A percentile compares a stretch with the other conserved stretches of the same genome.
phyloP scores from a whole-genome alignment of 2,888 invertebrate genomes.

The Zhengitettix transpicula region DNA sequence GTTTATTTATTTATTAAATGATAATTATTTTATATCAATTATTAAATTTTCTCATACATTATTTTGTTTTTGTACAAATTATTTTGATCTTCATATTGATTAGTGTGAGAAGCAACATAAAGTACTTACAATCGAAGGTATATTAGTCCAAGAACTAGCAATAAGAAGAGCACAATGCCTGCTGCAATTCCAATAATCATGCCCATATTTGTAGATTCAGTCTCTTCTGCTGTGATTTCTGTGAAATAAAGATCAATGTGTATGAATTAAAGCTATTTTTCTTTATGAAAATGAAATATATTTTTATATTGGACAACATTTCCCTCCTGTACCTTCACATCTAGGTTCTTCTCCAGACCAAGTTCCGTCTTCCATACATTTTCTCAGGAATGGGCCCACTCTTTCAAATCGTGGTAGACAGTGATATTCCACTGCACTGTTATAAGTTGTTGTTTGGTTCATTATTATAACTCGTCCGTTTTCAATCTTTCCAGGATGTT shows the following conservation, averaged over 20 bases:
- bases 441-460: constrained; percentile 67
- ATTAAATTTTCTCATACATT: no score
- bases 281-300: no score
- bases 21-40: no score
- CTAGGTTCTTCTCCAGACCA: constrained; percentile 81
- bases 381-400: constrained; percentile 64
- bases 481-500: constrained; percentile 58
- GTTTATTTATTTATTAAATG: no score
- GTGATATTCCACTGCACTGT: constrained; percentile 76
- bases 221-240: constrained; percentile 47
- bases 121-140: constrained; percentile 63
- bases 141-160: constrained; percentile 60
- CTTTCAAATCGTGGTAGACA: constrained; percentile 72
- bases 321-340: constrained; percentile 44
- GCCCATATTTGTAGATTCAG: constrained; percentile 54
- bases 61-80: no score
- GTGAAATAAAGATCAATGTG: constrained; percentile 11
- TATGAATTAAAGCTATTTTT: no score
- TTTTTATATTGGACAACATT: neutral
- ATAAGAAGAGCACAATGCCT: constrained; percentile 60
- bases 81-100: neutral
- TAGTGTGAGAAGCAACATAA: no score
- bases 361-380: constrained; percentile 64
- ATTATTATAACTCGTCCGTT: constrained; percentile 76
- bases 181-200: constrained; percentile 72